These are phyloP conservation scores for Alcedo atthis DNA, from an alignment of 2,797 vertebrate genomes.

Conservation along the genomic window DNA sequence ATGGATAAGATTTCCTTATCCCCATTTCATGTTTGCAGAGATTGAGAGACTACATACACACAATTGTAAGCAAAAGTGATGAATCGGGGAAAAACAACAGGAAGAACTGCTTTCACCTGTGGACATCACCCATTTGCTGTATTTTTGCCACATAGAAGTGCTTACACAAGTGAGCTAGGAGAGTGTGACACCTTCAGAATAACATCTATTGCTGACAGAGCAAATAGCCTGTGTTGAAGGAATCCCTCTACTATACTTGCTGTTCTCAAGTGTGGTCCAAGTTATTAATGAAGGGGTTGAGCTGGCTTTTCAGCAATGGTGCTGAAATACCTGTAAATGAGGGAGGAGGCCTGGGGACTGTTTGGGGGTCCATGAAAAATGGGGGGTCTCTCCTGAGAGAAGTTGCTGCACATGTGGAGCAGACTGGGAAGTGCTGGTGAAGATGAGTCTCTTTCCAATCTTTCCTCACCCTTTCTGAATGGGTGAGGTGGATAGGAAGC, in stretches of 20 bases:
- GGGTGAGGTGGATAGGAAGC: not conserved
- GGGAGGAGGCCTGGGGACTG: not conserved
- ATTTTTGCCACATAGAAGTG: not conserved
- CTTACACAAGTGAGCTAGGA: not conserved
- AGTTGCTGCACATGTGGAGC: not conserved
- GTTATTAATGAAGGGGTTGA: not conserved
- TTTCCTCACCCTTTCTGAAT: not conserved
- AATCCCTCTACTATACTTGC: not conserved
- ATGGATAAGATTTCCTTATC: not conserved
- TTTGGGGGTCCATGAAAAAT: not conserved
- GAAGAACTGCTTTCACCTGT: not conserved
- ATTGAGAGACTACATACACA: not conserved
- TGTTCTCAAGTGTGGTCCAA: not conserved
- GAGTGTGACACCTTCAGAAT: not conserved
- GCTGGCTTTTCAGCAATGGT: not conserved
- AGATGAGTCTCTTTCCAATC: not conserved
- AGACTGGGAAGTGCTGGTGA: not conserved
- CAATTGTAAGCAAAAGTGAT: not conserved
- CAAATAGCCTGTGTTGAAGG: not conserved
- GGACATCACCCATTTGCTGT: rapidly evolving
- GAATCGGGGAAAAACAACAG: not conserved
- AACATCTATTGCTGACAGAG: not conserved
- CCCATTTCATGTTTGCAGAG: not conserved
- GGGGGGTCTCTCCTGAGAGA: not conserved
- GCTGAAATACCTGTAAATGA: not conserved